Conservation (phyloP, 2,888 invertebrate genomes). For the Drosophila mulleri region DNA sequence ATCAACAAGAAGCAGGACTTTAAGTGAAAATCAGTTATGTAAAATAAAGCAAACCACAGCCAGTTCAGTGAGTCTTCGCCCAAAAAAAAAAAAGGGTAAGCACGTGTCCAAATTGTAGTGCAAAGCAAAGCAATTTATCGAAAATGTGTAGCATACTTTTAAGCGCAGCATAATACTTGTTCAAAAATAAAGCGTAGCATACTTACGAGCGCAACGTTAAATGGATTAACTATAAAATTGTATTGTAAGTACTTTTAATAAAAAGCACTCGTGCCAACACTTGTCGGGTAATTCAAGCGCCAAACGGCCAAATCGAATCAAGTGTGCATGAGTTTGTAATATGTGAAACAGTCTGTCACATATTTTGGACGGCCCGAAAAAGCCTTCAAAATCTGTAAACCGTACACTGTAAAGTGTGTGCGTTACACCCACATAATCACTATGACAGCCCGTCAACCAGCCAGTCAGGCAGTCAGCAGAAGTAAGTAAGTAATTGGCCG, state of each 20-base stretch:
- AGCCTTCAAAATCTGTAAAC: neutral
- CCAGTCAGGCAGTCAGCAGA: conserved; percentile 10
- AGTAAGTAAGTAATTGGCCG: conserved; percentile 34
- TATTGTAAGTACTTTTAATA: conserved; percentile 34
- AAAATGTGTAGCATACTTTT: conserved; percentile 14
- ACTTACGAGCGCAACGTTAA: neutral
- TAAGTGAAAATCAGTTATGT: conserved; percentile 9
- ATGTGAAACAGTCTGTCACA: conserved; percentile 24
- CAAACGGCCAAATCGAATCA: conserved; percentile 50
- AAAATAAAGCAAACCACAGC: conserved; percentile 10
- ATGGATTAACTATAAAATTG: conserved; percentile 27
- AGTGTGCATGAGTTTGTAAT: neutral
- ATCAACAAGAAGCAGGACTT: conserved; percentile 28
- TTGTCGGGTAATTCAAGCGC: conserved; percentile 33
- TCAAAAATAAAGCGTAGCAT: conserved; percentile 16
- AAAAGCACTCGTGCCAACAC: conserved; percentile 38
- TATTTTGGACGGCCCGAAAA: conserved; percentile 16
- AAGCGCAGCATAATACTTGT: conserved; percentile 1
- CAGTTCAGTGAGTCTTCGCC: conserved; percentile 10
- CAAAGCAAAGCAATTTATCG: neutral
- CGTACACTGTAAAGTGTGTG: conserved; percentile 10
- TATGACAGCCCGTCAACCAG: conserved; percentile 30
- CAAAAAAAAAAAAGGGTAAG: conserved; percentile 4
- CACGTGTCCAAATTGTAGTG: neutral
- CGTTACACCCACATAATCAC: conserved; percentile 30